Base-by-base conservation (phyloP, 2,888 invertebrate genomes). In the Tromatobia lineatoria region DNA sequence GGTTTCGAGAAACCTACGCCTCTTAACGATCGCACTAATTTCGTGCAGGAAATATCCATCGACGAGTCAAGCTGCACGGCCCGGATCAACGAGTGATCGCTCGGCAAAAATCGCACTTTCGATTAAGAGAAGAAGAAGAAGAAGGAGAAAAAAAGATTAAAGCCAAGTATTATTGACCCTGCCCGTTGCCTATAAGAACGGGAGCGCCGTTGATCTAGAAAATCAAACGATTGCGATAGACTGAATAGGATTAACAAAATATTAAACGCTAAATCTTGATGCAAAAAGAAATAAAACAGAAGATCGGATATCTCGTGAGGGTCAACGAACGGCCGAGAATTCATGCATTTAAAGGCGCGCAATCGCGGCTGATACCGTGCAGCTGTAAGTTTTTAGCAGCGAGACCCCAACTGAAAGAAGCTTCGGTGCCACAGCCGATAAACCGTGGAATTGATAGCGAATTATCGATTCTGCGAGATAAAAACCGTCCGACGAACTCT, bases 1-100 rank as follows among this genome's bases (percentile, higher is more conserved):
- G 96, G 80, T 96, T 96, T 93, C 94, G 95, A 87, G 96, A 96
- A 91, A 96, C 96, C 38, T 96, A 96, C 93, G 96, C 95, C 89
- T 96, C 92, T 64, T 92, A 92, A 91, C 85, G 61, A 50, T 73
- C 20, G 64, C 70, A 47, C 69, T 42, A n/a, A 73, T 74, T 74
- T 52, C 25, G 67, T 73, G 69, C 70, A 57, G 70, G 18, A 69
- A 47, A 45, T 67, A 69, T 80, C 66, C 54, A 15, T 47, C 42
- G 20, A 54, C 15, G 54, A 79, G 59, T 59, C 20, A 20, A 29
- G 38, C 29, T 52, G 42, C 69, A n/a, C 13, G 47, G 70, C 18
- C 23, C 15, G 54, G 23, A 74, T 61, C 59, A 25, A 20, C 61
- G 34, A 15, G 20, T 10, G 45, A 29, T 74, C 61, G 61, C 34